A percentile compares a stretch with the other conserved stretches of the same genome.
These are phyloP conservation scores for Eupithecia pulchellata DNA, from an alignment of 2,888 invertebrate genomes.

Conservation along the genomic window DNA sequence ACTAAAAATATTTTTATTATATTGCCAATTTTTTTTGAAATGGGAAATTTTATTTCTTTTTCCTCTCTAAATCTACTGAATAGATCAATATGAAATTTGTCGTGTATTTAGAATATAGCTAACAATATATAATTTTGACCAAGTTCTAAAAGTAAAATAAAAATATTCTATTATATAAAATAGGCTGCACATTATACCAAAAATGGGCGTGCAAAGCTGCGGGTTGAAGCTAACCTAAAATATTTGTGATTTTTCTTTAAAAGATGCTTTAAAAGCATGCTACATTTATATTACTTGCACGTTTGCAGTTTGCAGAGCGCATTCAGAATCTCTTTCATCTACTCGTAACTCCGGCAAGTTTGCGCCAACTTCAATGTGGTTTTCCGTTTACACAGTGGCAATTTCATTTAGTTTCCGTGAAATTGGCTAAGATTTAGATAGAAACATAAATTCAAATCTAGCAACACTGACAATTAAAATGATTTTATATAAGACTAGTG, in stretches of 20 bases:
- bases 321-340: constrained; percentile 5
- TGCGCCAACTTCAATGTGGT: background rate
- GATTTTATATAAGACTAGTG: background rate
- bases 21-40: too few species aligned
- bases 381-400: background rate
- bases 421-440: background rate
- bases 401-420: background rate
- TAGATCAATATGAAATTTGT: too few species aligned
- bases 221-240: background rate
- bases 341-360: background rate
- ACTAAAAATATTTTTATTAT: too few species aligned
- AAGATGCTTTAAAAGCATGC: constrained; percentile 7
- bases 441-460: background rate
- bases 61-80: too few species aligned
- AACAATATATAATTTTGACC: too few species aligned
- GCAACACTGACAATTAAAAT: background rate
- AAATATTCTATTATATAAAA: too few species aligned
- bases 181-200: too few species aligned
- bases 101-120: too few species aligned
- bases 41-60: too few species aligned
- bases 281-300: constrained; percentile 12
- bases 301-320: constrained; percentile 8
- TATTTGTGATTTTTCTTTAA: too few species aligned
- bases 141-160: too few species aligned
- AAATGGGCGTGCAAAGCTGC: too few species aligned